Evolutionary conservation across 2,113 vertebrate species (phyloP).

Genomic region (Sitta europaea): DNA sequence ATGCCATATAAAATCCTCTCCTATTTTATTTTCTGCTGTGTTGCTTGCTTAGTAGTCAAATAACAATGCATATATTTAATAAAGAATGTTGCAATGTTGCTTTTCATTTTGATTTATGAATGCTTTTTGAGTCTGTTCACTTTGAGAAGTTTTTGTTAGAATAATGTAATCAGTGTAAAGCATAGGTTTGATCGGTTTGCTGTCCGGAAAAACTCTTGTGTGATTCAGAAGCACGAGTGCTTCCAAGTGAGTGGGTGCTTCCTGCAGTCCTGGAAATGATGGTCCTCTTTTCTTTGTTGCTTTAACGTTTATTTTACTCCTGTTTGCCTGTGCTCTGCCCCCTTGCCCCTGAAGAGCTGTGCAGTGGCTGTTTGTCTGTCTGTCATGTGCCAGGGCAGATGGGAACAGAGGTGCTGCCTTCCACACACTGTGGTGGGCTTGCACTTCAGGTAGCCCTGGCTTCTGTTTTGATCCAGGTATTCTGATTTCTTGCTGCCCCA

Average conservation of each 20-base stretch:
- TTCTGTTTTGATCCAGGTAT: not conserved
- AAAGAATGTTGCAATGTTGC: not conserved
- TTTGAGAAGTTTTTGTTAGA: not conserved
- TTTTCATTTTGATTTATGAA: not conserved
- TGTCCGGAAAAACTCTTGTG: fast-evolving
- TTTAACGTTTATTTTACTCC: not conserved
- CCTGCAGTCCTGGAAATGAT: not conserved
- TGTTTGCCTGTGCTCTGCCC: not conserved
- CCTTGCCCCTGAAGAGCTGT: not conserved
- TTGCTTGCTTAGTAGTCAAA: not conserved
- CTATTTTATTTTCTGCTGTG: not conserved
- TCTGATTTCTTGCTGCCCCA: not conserved
- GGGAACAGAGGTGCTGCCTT: not conserved
- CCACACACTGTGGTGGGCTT: not conserved
- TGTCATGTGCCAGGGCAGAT: not conserved
- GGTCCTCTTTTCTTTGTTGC: not conserved
- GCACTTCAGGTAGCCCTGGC: not conserved
- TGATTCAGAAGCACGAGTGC: not conserved
- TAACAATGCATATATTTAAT: not conserved
- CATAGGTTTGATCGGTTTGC: not conserved
- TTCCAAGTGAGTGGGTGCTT: not conserved
- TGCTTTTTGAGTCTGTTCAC: not conserved
- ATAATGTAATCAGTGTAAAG: not conserved
- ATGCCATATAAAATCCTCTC: not conserved
- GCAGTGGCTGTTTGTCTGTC: not conserved